Conservation (phyloP, 1,140 invertebrate genomes). For the Drosophila bocqueti region DNA sequence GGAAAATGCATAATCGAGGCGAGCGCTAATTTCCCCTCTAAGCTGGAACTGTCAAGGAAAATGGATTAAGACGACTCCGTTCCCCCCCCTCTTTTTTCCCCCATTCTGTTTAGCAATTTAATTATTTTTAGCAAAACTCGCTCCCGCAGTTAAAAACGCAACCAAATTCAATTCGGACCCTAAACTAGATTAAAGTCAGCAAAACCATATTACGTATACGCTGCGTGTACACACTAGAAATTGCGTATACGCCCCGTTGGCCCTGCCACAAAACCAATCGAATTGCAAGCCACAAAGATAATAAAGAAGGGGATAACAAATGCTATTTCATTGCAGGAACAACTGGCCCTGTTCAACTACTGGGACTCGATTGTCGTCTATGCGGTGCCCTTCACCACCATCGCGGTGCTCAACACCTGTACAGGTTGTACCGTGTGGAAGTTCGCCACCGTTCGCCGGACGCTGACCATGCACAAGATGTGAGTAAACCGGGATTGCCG, state of each 20-base stretch:
- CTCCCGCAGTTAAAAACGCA: neutral
- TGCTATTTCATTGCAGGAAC: slow-evolving; percentile 63
- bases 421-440: slow-evolving; percentile 89
- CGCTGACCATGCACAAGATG: slow-evolving; percentile 86
- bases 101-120: slow-evolving; percentile 16
- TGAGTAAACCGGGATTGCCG: slow-evolving; percentile 19
- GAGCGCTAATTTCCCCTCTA: neutral
- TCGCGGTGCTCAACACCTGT: slow-evolving; percentile 89
- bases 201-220: slow-evolving; percentile 41
- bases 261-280: slow-evolving; percentile 27
- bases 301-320: slow-evolving; percentile 11
- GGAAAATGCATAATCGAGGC: neutral
- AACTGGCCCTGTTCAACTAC: slow-evolving; percentile 88
- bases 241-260: slow-evolving; percentile 43
- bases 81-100: neutral
- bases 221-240: slow-evolving; percentile 13
- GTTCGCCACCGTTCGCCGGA: slow-evolving; percentile 86
- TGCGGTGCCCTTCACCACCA: slow-evolving; percentile 89
- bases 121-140: slow-evolving; percentile 12
- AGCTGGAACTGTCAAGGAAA: neutral
- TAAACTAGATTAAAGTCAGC: slow-evolving; percentile 24
- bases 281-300: slow-evolving; percentile 16
- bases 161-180: slow-evolving; percentile 14
- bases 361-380: slow-evolving; percentile 90
- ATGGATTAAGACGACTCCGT: neutral